These are phyloP conservation scores for Lithophane ornitopus DNA, from an alignment of 2,888 invertebrate genomes.

Conservation along the genomic window DNA sequence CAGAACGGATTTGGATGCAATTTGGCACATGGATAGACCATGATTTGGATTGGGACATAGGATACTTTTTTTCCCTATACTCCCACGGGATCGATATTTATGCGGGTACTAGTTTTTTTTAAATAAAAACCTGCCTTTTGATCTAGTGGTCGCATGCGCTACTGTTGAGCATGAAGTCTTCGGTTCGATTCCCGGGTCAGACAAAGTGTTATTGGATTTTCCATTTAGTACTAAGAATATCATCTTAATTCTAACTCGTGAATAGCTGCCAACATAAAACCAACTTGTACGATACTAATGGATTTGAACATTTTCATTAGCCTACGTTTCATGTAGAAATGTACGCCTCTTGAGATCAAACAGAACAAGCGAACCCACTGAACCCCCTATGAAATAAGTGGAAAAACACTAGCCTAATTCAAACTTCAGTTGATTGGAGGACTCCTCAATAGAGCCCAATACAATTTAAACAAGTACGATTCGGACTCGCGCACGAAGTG, in stretches of 20 bases:
- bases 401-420: conserved; percentile 16
- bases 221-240: not conserved
- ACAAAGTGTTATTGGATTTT: too few relatives aligned
- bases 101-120: too few relatives aligned
- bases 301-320: conserved; percentile 5
- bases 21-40: too few relatives aligned
- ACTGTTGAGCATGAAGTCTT: too few relatives aligned
- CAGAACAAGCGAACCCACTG: not conserved
- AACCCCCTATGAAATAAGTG: conserved; percentile 43
- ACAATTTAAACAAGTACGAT: not conserved
- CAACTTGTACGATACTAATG: not conserved
- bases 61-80: too few relatives aligned
- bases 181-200: too few relatives aligned
- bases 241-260: not conserved
- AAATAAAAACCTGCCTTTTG: too few relatives aligned
- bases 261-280: not conserved
- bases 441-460: not conserved
- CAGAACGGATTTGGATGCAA: too few relatives aligned
- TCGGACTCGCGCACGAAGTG: too few relatives aligned
- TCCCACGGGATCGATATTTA: too few relatives aligned
- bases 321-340: conserved; percentile 3
- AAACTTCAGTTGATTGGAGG: conserved; percentile 22
- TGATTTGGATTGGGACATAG: too few relatives aligned
- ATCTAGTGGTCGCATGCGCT: too few relatives aligned
- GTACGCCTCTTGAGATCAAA: conserved; percentile 25